phyloP scores from a whole-genome alignment of 37 sponge, comb jelly and placozoan species.

The Hormiphora californensis region DNA sequence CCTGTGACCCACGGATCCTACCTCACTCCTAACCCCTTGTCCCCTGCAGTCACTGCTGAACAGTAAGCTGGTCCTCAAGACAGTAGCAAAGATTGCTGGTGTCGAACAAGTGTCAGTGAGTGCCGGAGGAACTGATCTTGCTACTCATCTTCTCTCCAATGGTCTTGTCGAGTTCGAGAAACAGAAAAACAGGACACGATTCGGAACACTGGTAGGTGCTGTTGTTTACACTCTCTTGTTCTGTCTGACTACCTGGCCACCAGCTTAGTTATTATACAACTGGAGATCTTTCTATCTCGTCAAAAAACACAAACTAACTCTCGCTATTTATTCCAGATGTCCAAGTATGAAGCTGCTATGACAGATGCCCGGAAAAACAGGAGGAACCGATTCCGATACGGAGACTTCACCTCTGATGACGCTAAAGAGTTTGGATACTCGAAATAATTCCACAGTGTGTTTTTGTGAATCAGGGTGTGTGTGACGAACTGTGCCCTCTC shows the following conservation, averaged over 20 bases:
- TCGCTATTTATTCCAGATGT: background rate
- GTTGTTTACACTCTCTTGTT: background rate
- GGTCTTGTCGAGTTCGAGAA: conserved; percentile 52
- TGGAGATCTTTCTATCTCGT: background rate
- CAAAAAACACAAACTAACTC: background rate
- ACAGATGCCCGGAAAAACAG: conserved; percentile 20
- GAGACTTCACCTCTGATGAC: conserved; percentile 78
- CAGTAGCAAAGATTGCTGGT: background rate
- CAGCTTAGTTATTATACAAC: too few relatives aligned
- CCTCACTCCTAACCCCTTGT: too few relatives aligned
- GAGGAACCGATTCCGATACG: conserved; percentile 81
- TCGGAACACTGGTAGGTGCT: conserved; percentile 25
- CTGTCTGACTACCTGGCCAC: background rate
- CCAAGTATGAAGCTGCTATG: conserved; percentile 39
- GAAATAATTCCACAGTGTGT: conserved; percentile 48
- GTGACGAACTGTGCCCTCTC: too few relatives aligned
- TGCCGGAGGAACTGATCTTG: conserved; percentile 8
- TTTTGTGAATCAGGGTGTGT: too few relatives aligned
- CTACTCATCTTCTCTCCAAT: conserved; percentile 46
- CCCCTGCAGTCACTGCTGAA: background rate
- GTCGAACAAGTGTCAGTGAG: background rate
- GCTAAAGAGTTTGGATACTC: conserved; percentile 78
- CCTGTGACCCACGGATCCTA: too few relatives aligned
- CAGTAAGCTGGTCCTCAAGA: conserved; percentile 12
- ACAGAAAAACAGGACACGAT: conserved; percentile 41